A percentile compares a stretch with the other conserved stretches of the same genome.
These are phyloP conservation scores for Chloropsis hardwickii DNA, from an alignment of 2,113 vertebrate genomes.

Conservation along the genomic window DNA sequence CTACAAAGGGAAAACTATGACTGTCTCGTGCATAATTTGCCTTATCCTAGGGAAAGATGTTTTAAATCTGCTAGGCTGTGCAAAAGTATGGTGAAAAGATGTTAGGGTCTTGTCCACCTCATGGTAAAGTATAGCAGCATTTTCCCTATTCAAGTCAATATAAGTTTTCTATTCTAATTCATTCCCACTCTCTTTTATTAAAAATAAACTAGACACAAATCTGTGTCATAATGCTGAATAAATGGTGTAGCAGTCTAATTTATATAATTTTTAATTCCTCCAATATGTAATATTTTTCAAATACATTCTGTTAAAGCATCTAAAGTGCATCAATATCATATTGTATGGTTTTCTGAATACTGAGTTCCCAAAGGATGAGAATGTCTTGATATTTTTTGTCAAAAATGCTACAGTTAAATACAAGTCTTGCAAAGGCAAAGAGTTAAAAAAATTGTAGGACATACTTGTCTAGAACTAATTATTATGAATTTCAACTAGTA, in stretches of 20 bases:
- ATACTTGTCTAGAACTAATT: background rate
- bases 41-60: background rate
- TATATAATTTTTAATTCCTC: background rate
- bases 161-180: background rate
- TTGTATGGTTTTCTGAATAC: background rate
- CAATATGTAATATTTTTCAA: background rate
- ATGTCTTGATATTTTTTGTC: background rate
- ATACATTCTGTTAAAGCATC: background rate
- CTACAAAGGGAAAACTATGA: background rate
- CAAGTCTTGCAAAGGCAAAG: background rate
- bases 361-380: background rate
- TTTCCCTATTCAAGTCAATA: background rate
- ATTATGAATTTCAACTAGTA: background rate
- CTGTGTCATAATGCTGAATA: background rate
- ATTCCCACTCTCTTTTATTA: background rate
- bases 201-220: background rate
- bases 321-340: background rate
- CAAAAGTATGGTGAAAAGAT: background rate
- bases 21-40: background rate
- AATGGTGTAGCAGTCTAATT: background rate
- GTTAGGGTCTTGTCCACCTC: background rate
- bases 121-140: background rate
- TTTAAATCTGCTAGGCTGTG: background rate
- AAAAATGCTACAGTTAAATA: background rate
- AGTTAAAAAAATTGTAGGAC: background rate